Conservation (phyloP, 2,113 vertebrate species). For the Phylloscopus trochiloides region DNA sequence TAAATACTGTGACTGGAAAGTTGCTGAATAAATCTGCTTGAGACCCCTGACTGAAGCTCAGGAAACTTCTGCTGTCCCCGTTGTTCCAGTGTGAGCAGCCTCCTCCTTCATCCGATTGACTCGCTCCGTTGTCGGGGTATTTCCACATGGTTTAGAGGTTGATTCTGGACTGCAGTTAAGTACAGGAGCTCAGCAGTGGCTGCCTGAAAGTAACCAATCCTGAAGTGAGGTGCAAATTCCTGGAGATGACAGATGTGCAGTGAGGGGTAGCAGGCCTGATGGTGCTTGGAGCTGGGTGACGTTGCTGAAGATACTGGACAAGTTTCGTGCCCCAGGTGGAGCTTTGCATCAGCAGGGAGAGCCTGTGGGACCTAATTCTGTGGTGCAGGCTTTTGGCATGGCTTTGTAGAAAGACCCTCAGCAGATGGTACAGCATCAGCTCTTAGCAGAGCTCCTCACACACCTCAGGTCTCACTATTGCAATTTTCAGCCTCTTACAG, state of each 20-base stretch:
- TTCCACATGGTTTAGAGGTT: not conserved
- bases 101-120: not conserved
- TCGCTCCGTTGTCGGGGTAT: not conserved
- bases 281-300: rapidly evolving
- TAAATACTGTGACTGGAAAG: not conserved
- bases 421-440: not conserved
- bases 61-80: not conserved
- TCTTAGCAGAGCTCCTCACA: not conserved
- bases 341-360: not conserved
- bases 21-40: not conserved
- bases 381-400: not conserved
- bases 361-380: not conserved
- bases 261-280: not conserved
- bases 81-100: not conserved
- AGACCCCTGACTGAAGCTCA: not conserved
- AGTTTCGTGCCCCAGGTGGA: not conserved
- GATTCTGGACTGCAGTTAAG: not conserved
- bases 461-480: not conserved
- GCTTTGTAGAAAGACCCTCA: not conserved
- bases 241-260: not conserved
- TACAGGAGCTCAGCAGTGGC: not conserved
- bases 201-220: not conserved
- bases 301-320: not conserved
- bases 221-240: not conserved
- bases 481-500: not conserved